phyloP scores from a whole-genome alignment of 1,140 invertebrate species.

The Panagrolaimus sp. region DNA sequence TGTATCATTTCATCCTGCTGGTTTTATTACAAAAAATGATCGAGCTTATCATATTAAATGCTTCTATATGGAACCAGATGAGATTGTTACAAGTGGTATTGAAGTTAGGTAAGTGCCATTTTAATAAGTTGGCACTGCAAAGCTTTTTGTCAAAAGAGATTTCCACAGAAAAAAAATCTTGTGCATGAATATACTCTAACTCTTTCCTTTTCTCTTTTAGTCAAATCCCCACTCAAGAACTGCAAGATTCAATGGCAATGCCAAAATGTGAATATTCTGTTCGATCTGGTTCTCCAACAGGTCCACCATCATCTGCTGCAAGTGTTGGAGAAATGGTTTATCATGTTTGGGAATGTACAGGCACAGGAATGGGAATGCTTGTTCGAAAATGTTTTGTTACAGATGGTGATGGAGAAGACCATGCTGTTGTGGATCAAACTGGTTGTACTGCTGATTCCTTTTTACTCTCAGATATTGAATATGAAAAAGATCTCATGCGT shows the following conservation, averaged over 20 bases:
- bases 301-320: constrained; percentile 44
- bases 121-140: no score
- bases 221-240: constrained; percentile 48
- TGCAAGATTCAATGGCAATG: constrained; percentile 53
- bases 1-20: constrained; percentile 52
- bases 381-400: constrained; percentile 58
- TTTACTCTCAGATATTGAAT: constrained; percentile 46
- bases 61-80: constrained; percentile 56
- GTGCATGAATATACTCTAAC: neutral
- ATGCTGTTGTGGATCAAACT: constrained; percentile 52
- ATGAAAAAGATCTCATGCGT: constrained; percentile 45
- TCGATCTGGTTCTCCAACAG: constrained; percentile 32
- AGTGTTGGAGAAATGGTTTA: constrained; percentile 53
- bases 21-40: constrained; percentile 57
- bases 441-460: constrained; percentile 43
- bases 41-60: constrained; percentile 52
- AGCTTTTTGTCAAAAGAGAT: no score
- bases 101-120: constrained; percentile 49
- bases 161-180: no score
- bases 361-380: constrained; percentile 54
- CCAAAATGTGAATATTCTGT: constrained; percentile 52
- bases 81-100: constrained; percentile 51
- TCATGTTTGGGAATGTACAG: constrained; percentile 54
- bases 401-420: constrained; percentile 56
- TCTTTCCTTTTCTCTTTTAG: constrained; percentile 31